These are phyloP conservation scores for Sinocyclocheilus maitianheensis DNA, from an alignment of 2,113 vertebrate species.

Conservation along the genomic window DNA sequence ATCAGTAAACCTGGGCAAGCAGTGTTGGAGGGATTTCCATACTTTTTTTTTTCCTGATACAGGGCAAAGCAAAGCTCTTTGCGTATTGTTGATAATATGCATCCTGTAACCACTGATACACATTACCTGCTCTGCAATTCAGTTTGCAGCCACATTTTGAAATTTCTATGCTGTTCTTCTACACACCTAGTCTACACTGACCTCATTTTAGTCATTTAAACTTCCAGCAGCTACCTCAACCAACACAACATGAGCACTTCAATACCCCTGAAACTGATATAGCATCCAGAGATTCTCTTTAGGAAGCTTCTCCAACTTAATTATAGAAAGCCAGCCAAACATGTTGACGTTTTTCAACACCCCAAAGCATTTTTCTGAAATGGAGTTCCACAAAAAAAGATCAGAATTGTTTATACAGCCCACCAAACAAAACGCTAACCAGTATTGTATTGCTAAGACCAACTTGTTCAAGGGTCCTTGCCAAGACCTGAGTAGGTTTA, in stretches of 20 bases:
- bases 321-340: not conserved
- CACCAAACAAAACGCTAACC: not conserved
- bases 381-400: not conserved
- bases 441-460: not conserved
- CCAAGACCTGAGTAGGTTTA: not conserved
- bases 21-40: not conserved
- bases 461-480: not conserved
- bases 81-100: not conserved
- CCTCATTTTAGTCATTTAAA: constrained; percentile 26
- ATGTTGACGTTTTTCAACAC: not conserved
- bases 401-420: not conserved
- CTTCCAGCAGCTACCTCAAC: not conserved
- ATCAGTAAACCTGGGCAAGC: not conserved
- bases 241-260: not conserved
- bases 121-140: not conserved
- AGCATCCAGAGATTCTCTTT: not conserved
- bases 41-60: not conserved
- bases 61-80: not conserved
- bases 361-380: not conserved
- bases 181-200: not conserved
- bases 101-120: not conserved
- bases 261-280: not conserved
- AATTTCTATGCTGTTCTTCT: not conserved
- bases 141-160: not conserved
- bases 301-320: not conserved